Evolutionary conservation across 92 coral and sea anemone genomes (phyloP).

Genomic region (Epizoanthus fatuus): DNA sequence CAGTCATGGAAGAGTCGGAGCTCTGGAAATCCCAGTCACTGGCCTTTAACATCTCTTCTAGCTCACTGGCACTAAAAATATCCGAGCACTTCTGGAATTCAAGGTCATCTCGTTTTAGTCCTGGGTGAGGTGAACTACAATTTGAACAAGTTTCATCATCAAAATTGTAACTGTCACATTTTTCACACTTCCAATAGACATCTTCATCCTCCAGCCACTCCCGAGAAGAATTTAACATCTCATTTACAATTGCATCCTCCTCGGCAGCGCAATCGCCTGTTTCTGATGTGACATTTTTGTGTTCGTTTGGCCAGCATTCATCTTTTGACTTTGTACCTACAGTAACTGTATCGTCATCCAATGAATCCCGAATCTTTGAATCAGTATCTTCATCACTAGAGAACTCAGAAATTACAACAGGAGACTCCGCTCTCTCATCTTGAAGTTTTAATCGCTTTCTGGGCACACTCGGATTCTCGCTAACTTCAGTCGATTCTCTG

Average conservation of each 20-base stretch:
- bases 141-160: constrained; percentile 36
- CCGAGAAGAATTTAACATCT: constrained; percentile 17
- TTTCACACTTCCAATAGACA: constrained; percentile 65
- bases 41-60: constrained; percentile 8
- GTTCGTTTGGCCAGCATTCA: constrained; percentile 14
- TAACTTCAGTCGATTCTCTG: neutral
- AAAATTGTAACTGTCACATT: constrained; percentile 58
- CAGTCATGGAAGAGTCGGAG: constrained; percentile 9
- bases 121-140: constrained; percentile 8
- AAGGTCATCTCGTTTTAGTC: too few species aligned
- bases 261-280: constrained; percentile 12
- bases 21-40: constrained; percentile 34
- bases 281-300: constrained; percentile 30
- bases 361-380: neutral
- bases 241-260: constrained; percentile 27
- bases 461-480: neutral
- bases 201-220: constrained; percentile 72
- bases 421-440: neutral
- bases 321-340: constrained; percentile 23
- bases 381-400: constrained; percentile 26
- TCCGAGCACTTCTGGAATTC: neutral
- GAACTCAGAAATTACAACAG: constrained; percentile 31
- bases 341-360: neutral
- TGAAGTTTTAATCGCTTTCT: constrained; percentile 27
- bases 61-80: constrained; percentile 15